Evolutionary conservation across 2,797 vertebrate genomes (phyloP).

Genomic region (Tenualosa ilisha): DNA sequence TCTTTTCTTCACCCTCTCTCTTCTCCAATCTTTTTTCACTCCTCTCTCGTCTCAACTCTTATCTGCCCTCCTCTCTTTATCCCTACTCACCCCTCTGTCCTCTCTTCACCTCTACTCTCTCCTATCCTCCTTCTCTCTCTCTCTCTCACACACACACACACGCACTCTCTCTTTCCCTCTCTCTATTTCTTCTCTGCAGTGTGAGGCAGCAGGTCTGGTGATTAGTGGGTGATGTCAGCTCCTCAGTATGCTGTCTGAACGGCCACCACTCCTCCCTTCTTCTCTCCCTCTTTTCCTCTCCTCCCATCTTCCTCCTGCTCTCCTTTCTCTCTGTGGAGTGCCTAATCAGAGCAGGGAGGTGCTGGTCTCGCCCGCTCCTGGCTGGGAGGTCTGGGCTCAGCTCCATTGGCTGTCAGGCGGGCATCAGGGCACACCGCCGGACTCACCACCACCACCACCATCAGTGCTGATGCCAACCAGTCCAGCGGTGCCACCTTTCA

Average conservation of each 20-base stretch:
- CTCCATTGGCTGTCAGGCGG: conserved; percentile 53
- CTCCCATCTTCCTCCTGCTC: not conserved
- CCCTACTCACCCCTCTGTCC: not conserved
- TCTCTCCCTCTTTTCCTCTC: not conserved
- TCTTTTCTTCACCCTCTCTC: not conserved
- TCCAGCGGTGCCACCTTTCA: conserved; percentile 4
- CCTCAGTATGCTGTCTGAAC: conserved; percentile 4
- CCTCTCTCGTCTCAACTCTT: not conserved
- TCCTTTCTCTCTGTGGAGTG: not conserved
- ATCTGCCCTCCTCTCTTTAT: not conserved
- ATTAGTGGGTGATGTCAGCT: conserved; percentile 22
- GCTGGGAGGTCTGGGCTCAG: conserved; percentile 52
- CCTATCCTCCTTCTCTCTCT: not conserved
- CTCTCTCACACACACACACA: not conserved
- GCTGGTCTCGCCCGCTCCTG: not conserved
- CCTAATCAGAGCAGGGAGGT: not conserved
- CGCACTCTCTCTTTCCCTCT: not conserved
- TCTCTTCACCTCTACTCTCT: not conserved
- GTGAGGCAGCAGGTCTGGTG: conserved; percentile 2
- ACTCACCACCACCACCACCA: not conserved
- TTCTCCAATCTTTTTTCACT: not conserved
- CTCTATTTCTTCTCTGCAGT: not conserved
- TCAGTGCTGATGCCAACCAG: not conserved
- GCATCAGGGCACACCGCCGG: conserved; percentile 44
- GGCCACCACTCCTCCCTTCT: not conserved